Evolutionary conservation across 2,797 vertebrate genomes (phyloP), one percentile per base, ranked within the genome.

Genomic region (Acrossocheilus wenchowensis): DNA sequence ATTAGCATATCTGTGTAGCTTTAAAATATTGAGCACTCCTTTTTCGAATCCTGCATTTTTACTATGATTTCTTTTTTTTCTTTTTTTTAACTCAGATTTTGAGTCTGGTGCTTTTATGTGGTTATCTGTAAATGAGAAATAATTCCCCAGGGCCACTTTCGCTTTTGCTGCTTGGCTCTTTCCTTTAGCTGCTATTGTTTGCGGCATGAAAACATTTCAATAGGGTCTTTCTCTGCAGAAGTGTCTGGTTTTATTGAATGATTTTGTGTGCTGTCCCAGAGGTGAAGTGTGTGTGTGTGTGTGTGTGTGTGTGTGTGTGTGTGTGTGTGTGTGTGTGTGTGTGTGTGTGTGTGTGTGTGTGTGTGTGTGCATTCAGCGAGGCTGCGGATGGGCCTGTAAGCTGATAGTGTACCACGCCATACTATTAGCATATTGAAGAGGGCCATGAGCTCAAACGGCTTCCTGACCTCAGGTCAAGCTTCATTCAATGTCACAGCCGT

Each of bases 121-220:
- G 43, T 86, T 74, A 74, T 81, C 79, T 81, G 74, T 86, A 64
- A 75, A 81, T 75, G 85, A 30, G 34, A 60, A 86, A 81, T 81
- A 86, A 81, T 86, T 86, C 85, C 85, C 71, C 69, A 68, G 85
- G 85, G 85, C 78, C 78, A 43, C 45, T n/a, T 74, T 86, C 45
- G 2, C 71, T 62, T 81, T 66, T 10, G 43, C 57, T 64, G 54
- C 43, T 52, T 57, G 9, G 78, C 84, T 64, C 54, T 81, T 74
- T 86, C 54, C 43, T 81, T 83, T 72, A n/a, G 54, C 78, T 52
- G 69, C 85, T n/a, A 81, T 81, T 86, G 85, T 86, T 73, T 74
- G 57, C 15, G 4, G 78, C 78, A 86, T 79, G 81, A 81, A 85
- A 75, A 81, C 78, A 34, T 81, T 86, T 74, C 78, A 81, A 81